Base-by-base conservation (phyloP, 2,113 vertebrate species). In the Lates calcarifer region DNA sequence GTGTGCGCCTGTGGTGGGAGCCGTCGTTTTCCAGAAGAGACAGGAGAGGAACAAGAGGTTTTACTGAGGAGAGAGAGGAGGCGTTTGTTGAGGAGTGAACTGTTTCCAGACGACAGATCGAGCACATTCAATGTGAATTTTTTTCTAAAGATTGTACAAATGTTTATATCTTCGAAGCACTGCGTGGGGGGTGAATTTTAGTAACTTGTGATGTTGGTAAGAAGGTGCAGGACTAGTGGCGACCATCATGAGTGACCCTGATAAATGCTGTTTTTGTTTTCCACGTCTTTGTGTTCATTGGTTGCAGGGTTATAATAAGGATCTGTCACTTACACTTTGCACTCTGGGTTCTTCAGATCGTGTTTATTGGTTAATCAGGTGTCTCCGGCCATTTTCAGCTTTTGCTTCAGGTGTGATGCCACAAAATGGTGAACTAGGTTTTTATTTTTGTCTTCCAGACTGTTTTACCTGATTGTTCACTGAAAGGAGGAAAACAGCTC, bases 11-110 rank as follows among this genome's bases (percentile, higher is more conserved):
- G 97, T 99, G 84, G 98, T 99, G 85, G 98, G 98, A 5, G 98
- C 98, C 0, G 98, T 99, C n/a, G 98, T 99, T 72, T 99, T 99
- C 93, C 98, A 99, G 94, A 99, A 98, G 87, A 96, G 97, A 64
- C 98, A 99, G 93, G 98, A 99, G 79, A 92, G 98, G 79, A 99
- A 99, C 95, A 99, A 98, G 88, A 96, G 97, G 80, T 99, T 99
- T 90, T 99, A 99, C 95, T 99, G 95, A 1, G 79, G 18, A 5
- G 29, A 51, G 6, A 55, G 12, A 18, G 41, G 35, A 51, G 7
- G 53, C 26, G 80, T 37, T 68, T 10, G 53, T 43, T 26, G 49
- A 69, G 73, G 62, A 83, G 64, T 47, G 75, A 91, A 87, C 89
- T 88, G 75, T 83, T 71, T 83, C 68, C 72, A 67, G 71, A 71